Evolutionary conservation across 2,797 vertebrate species (phyloP).

Genomic region (Bradypus variegatus): DNA sequence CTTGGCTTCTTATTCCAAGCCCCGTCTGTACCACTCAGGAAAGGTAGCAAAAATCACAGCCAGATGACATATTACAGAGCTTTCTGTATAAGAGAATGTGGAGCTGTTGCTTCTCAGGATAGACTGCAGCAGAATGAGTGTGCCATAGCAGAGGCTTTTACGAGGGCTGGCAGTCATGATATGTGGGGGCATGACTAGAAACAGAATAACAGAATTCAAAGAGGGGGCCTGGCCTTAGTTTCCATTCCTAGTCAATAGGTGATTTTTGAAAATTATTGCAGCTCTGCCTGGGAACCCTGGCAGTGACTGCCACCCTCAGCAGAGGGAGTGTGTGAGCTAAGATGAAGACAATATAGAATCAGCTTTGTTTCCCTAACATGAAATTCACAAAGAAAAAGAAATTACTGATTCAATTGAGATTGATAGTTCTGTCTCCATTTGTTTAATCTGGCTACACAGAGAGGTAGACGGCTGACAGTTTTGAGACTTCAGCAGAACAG

Average conservation of each 20-base stretch:
- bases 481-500: background rate
- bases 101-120: background rate
- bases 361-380: slow-evolving; percentile 60
- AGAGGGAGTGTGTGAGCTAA: slow-evolving; percentile 54
- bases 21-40: background rate
- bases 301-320: slow-evolving; percentile 35
- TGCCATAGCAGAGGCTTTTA: background rate
- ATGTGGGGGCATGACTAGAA: background rate
- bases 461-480: background rate
- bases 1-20: slow-evolving; percentile 12
- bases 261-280: slow-evolving; percentile 2
- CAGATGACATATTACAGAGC: background rate
- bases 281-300: background rate
- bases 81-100: background rate
- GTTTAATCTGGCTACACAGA: slow-evolving; percentile 14
- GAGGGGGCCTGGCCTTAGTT: background rate
- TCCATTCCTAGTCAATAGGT: background rate
- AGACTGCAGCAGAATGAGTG: background rate
- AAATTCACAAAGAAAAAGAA: slow-evolving; percentile 58
- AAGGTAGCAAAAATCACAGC: slow-evolving; percentile 19
- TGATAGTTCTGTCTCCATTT: slow-evolving; percentile 25
- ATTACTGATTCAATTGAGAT: slow-evolving; percentile 38
- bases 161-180: background rate
- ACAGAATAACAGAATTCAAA: slow-evolving; percentile 16
- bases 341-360: slow-evolving; percentile 22